These are phyloP conservation scores for Uloborus diversus DNA, from an alignment of 1,140 invertebrate species.

Conservation along the genomic window DNA sequence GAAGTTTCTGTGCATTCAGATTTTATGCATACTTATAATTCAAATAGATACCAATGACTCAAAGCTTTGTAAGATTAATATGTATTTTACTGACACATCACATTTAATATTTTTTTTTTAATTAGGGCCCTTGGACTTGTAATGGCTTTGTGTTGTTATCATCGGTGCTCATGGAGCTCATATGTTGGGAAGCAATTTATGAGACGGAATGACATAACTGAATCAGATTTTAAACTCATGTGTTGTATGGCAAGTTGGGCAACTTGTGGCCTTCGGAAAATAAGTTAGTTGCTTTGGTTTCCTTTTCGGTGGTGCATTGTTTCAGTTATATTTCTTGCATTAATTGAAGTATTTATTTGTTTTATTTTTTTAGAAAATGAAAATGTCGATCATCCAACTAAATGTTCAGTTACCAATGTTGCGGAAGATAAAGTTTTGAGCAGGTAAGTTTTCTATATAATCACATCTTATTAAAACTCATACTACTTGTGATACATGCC, in stretches of 20 bases:
- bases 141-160: conserved; percentile 88
- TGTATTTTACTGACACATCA: not conserved
- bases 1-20: too few relatives aligned
- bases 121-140: conserved; percentile 69
- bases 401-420: too few relatives aligned
- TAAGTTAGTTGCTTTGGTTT: not conserved
- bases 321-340: not conserved
- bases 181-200: conserved; percentile 77
- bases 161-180: conserved; percentile 76
- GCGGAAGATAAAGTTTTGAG: too few relatives aligned
- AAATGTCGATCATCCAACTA: too few relatives aligned
- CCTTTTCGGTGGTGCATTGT: not conserved
- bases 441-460: too few relatives aligned
- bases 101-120: not conserved
- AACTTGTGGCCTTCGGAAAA: conserved; percentile 74
- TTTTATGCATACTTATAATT: too few relatives aligned
- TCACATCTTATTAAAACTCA: too few relatives aligned
- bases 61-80: not conserved
- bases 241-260: conserved; percentile 85
- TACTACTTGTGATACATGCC: too few relatives aligned
- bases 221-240: conserved; percentile 78
- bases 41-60: too few relatives aligned
- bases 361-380: too few relatives aligned
- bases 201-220: conserved; percentile 70
- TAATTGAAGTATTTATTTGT: too few relatives aligned